phyloP scores from a whole-genome alignment of 2,888 invertebrate species.

The Drosophila nigritarsus region DNA sequence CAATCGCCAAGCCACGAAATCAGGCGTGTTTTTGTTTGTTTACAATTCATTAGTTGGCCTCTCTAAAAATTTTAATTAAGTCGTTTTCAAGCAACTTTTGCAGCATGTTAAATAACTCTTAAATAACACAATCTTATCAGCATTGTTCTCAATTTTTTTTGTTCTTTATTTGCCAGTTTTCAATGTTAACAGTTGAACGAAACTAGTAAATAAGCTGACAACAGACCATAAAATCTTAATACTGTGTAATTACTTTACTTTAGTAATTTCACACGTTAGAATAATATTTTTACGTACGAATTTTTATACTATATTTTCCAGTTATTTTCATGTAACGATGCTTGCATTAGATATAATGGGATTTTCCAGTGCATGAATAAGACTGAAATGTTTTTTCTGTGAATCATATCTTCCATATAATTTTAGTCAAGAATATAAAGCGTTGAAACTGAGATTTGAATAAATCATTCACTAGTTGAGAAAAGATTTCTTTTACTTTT shows the following conservation, averaged over 20 bases:
- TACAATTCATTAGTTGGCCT: constrained; percentile 21
- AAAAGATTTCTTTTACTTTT: neutral
- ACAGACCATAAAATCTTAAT: neutral
- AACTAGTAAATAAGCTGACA: neutral
- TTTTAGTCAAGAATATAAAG: neutral
- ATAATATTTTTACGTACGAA: neutral
- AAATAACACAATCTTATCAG: constrained; percentile 10
- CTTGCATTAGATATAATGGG: neutral
- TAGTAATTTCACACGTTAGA: neutral
- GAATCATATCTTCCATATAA: neutral
- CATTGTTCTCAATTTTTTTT: neutral
- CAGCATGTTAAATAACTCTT: neutral
- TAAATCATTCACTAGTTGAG: neutral
- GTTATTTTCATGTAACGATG: neutral
- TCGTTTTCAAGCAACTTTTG: constrained; percentile 5
- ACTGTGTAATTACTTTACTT: neutral
- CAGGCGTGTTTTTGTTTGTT: constrained; percentile 7
- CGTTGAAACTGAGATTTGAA: neutral
- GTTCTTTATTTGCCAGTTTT: neutral
- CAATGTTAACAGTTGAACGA: neutral
- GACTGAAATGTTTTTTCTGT: neutral
- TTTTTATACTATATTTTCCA: neutral
- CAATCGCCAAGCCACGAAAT: neutral
- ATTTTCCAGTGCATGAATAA: neutral
- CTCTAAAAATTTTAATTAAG: constrained; percentile 27